Conservation (phyloP, 2,797 vertebrate species). For the Urosaurus nigricauda region DNA sequence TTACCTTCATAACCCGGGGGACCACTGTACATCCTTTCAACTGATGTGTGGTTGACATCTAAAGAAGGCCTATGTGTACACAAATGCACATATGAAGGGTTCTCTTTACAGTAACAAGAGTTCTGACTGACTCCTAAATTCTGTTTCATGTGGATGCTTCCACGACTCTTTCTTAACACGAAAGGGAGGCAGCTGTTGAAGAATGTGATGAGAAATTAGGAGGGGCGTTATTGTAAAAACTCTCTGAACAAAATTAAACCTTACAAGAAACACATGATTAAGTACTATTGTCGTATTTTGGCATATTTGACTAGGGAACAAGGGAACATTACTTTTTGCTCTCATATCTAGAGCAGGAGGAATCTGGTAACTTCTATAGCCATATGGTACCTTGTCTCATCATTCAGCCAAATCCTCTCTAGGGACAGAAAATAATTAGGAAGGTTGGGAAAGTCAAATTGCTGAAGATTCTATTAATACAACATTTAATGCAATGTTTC, state of each 20-base stretch:
- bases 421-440: neutral
- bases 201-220: neutral
- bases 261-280: neutral
- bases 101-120: neutral
- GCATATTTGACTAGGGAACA: neutral
- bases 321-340: neutral
- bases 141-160: neutral
- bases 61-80: neutral
- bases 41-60: neutral
- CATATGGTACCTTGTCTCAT: slow-evolving; percentile 8
- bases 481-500: slow-evolving; percentile 1
- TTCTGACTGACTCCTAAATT: neutral
- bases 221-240: neutral
- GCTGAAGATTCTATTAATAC: neutral
- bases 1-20: too few species aligned
- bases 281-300: slow-evolving; percentile 4
- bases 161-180: neutral
- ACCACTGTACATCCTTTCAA: too few species aligned
- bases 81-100: neutral
- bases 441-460: slow-evolving; percentile 8
- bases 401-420: slow-evolving; percentile 1
- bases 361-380: neutral
- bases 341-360: neutral
- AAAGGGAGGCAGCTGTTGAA: neutral
- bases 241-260: neutral